Evolutionary conservation across 2,113 vertebrate genomes (phyloP).

Genomic region (Butorides virescens): DNA sequence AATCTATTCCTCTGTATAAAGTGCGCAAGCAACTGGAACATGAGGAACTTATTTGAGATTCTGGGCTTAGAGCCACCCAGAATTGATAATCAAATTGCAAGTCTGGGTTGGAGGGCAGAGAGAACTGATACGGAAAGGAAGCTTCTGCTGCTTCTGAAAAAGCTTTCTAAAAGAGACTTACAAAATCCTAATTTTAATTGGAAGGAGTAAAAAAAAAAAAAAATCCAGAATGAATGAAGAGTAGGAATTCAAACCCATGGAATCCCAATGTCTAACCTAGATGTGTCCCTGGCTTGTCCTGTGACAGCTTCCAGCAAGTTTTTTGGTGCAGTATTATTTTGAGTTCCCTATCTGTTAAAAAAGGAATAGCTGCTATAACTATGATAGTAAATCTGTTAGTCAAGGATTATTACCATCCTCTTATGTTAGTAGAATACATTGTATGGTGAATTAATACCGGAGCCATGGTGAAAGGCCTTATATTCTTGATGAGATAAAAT

Average conservation of each 20-base stretch:
- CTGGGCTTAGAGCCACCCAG: not conserved
- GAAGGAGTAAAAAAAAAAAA: not conserved
- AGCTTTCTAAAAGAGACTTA: not conserved
- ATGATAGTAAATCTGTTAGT: not conserved
- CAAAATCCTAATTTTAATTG: not conserved
- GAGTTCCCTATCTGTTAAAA: not conserved
- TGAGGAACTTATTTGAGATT: not conserved
- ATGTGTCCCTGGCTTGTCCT: not conserved
- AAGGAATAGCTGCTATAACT: not conserved
- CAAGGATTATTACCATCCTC: not conserved
- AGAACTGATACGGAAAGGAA: not conserved
- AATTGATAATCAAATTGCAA: not conserved
- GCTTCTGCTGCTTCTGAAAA: not conserved
- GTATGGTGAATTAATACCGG: not conserved
- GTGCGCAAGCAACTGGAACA: not conserved
- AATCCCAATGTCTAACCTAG: not conserved
- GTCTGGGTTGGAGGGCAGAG: not conserved
- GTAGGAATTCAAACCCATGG: not conserved
- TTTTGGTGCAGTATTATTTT: not conserved
- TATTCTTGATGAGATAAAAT: not conserved
- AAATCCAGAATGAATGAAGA: not conserved
- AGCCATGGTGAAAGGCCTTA: not conserved
- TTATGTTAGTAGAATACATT: not conserved
- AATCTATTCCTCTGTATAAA: not conserved
- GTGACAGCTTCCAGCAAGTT: not conserved